A percentile compares a stretch with the other conserved stretches of the same genome.
These are phyloP conservation scores for zebrafish (Danio rerio) DNA, from an alignment of 2,113 vertebrate species.

Conservation along the genomic window DNA sequence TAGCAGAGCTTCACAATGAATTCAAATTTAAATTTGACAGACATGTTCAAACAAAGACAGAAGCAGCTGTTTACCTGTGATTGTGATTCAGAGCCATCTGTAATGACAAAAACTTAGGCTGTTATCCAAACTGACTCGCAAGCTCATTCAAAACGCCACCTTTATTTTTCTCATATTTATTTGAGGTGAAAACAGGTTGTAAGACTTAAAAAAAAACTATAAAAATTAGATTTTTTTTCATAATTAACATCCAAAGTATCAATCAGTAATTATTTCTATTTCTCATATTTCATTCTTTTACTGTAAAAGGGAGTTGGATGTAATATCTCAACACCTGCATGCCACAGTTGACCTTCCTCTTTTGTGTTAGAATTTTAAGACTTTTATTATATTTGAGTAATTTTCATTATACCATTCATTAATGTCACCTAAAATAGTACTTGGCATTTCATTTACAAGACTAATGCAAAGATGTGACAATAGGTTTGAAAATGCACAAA, in stretches of 20 bases:
- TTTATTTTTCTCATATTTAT: neutral
- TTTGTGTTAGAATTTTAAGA: too few relatives aligned
- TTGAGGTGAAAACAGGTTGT: neutral
- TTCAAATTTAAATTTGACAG: slow-evolving; percentile 58
- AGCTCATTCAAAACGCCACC: slow-evolving; percentile 5
- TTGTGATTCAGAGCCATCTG: slow-evolving; percentile 46
- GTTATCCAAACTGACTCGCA: slow-evolving; percentile 44
- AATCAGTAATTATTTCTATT: slow-evolving; percentile 16
- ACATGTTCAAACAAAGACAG: slow-evolving; percentile 49
- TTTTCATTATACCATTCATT: too few relatives aligned
- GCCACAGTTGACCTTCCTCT: neutral
- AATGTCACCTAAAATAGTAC: too few relatives aligned
- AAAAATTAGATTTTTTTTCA: neutral
- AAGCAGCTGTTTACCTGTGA: slow-evolving; percentile 53
- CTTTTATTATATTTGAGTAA: too few relatives aligned
- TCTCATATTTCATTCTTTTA: neutral
- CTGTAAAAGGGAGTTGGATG: neutral
- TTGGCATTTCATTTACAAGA: too few relatives aligned
- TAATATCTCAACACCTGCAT: neutral
- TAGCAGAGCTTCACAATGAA: slow-evolving; percentile 53
- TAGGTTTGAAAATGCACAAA: too few relatives aligned
- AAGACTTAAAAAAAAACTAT: neutral
- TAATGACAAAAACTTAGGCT: slow-evolving; percentile 50
- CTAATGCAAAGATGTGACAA: too few relatives aligned
- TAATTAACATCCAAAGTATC: slow-evolving; percentile 9